phyloP scores from a whole-genome alignment of 2,113 vertebrate genomes.

The Nyctereutes procyonoides region DNA sequence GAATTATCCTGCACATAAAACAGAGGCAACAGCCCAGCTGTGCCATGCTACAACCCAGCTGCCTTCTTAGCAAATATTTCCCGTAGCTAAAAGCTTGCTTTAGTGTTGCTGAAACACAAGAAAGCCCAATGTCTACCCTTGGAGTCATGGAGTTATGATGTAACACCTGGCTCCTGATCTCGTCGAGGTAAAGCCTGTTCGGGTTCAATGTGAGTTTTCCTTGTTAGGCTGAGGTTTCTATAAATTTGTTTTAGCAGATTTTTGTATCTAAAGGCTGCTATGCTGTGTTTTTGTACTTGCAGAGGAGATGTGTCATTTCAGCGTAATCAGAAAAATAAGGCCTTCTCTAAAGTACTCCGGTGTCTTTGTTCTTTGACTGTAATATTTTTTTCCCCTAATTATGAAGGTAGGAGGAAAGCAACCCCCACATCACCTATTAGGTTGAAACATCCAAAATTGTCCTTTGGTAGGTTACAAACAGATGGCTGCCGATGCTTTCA shows the following conservation, averaged over 20 bases:
- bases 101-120: background rate
- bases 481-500: background rate
- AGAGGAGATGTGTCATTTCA: background rate
- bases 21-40: slow-evolving; percentile 67
- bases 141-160: background rate
- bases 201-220: background rate
- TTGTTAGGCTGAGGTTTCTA: background rate
- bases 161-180: slow-evolving; percentile 41
- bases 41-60: slow-evolving; percentile 64
- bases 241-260: background rate
- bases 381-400: slow-evolving; percentile 52
- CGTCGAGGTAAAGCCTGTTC: background rate
- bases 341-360: slow-evolving; percentile 1
- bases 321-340: slow-evolving; percentile 46
- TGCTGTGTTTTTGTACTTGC: background rate
- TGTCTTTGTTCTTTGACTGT: slow-evolving; percentile 43
- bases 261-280: slow-evolving; percentile 34
- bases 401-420: background rate
- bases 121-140: background rate
- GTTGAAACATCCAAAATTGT: background rate
- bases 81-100: slow-evolving; percentile 48
- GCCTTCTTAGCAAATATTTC: slow-evolving; percentile 56
- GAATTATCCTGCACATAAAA: slow-evolving; percentile 62
- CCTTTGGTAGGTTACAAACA: background rate
- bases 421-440: background rate